Percentiles rank a stretch among this genome's conserved stretches.
Conservation (phyloP, 35 echinoderm and acorn worm species). For the Apostichopus californicus region DNA sequence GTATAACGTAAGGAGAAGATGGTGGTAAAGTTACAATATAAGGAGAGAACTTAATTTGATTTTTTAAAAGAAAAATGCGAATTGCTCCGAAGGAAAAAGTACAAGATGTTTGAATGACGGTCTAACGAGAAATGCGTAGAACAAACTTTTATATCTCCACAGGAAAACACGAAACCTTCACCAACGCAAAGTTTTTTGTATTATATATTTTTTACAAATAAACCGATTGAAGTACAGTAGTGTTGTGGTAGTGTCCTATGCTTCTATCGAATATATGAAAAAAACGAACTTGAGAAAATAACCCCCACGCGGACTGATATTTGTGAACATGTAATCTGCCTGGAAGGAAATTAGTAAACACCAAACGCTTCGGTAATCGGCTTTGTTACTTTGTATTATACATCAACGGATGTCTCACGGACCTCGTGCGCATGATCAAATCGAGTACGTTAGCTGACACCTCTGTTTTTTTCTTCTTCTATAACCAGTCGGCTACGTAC, state of each 20-base stretch:
- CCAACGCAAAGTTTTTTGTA: not conserved
- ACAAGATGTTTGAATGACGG: no score
- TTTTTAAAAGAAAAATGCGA: no score
- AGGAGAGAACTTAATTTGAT: no score
- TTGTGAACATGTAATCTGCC: constrained; percentile 37
- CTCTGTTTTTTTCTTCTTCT: not conserved
- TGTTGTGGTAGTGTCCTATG: not conserved
- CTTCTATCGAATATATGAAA: constrained; percentile 7
- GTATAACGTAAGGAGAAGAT: no score
- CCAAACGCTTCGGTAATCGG: constrained; percentile 44
- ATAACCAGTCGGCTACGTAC: not conserved
- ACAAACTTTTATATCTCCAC: no score
- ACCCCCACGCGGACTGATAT: constrained; percentile 26
- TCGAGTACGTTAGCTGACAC: constrained; percentile 20
- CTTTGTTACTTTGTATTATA: constrained; percentile 1
- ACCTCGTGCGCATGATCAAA: constrained; percentile 46
- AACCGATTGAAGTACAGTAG: not conserved
- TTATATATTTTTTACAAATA: not conserved
- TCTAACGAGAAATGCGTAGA: no score
- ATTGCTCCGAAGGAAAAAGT: no score
- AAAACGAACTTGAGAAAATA: constrained; percentile 29
- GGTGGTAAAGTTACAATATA: no score
- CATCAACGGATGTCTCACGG: not conserved
- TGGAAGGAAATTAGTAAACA: constrained; percentile 36
- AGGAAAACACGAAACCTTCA: not conserved